Evolutionary conservation across 2,113 vertebrate species (phyloP).

Genomic region (Sphaerodactylus townsendi): DNA sequence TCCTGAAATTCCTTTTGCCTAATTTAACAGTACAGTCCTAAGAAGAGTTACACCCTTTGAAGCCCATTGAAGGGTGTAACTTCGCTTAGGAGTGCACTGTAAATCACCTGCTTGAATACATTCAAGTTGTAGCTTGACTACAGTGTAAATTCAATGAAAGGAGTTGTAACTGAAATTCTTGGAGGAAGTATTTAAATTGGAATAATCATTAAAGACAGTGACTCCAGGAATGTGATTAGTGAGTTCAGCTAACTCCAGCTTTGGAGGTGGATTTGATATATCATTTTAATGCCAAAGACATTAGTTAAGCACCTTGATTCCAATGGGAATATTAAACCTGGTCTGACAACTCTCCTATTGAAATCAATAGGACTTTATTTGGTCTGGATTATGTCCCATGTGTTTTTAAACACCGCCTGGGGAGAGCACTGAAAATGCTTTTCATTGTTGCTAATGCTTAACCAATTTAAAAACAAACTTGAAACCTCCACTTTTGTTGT

Average conservation of each 20-base stretch:
- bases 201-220: not conserved
- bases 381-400: not conserved
- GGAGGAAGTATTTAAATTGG: not conserved
- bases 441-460: constrained; percentile 32
- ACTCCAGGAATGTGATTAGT: not conserved
- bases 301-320: not conserved
- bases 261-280: not conserved
- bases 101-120: not conserved
- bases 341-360: not conserved
- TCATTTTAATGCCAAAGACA: not conserved
- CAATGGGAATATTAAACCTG: not conserved
- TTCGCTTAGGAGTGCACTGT: too few species aligned
- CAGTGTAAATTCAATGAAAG: not conserved
- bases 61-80: too few species aligned
- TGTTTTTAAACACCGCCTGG: not conserved
- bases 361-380: not conserved
- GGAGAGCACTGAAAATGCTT: not conserved
- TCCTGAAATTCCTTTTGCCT: not conserved
- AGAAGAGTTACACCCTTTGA: too few species aligned
- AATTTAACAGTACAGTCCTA: not conserved
- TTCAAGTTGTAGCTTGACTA: not conserved
- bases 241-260: not conserved
- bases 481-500: not conserved
- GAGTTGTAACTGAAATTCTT: not conserved
- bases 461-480: not conserved